These are phyloP conservation scores for Ptychobarbus kaznakovi DNA, from an alignment of 2,797 vertebrate genomes.

Conservation along the genomic window DNA sequence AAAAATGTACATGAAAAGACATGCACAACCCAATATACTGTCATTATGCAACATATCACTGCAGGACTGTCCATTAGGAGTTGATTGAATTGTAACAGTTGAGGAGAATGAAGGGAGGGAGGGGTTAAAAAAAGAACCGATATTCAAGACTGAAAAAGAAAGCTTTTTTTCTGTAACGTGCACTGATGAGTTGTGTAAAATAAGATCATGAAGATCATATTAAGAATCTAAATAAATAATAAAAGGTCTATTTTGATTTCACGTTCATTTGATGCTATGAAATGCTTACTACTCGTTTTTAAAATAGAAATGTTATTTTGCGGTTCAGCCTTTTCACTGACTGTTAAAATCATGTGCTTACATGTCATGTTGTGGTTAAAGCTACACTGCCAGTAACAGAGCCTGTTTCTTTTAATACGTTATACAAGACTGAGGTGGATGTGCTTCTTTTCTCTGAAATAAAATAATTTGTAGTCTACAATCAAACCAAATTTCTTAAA, in stretches of 20 bases:
- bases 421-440: background rate
- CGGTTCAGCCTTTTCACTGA: background rate
- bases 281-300: background rate
- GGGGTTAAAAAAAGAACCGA: background rate
- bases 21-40: background rate
- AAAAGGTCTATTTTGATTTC: background rate
- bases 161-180: background rate
- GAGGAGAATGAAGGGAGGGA: background rate
- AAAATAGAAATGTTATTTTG: background rate
- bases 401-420: background rate
- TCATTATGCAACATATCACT: background rate
- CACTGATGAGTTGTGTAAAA: background rate
- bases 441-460: background rate
- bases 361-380: slow-evolving; percentile 23
- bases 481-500: background rate
- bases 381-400: background rate
- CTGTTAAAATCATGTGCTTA: background rate
- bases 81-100: background rate
- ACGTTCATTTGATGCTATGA: background rate
- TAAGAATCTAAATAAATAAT: background rate
- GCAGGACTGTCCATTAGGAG: background rate
- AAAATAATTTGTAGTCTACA: background rate
- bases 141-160: background rate
- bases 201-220: background rate
- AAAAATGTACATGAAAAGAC: background rate